Conservation (phyloP, 2,888 invertebrate species). For the Parascotia fuliginaria region DNA sequence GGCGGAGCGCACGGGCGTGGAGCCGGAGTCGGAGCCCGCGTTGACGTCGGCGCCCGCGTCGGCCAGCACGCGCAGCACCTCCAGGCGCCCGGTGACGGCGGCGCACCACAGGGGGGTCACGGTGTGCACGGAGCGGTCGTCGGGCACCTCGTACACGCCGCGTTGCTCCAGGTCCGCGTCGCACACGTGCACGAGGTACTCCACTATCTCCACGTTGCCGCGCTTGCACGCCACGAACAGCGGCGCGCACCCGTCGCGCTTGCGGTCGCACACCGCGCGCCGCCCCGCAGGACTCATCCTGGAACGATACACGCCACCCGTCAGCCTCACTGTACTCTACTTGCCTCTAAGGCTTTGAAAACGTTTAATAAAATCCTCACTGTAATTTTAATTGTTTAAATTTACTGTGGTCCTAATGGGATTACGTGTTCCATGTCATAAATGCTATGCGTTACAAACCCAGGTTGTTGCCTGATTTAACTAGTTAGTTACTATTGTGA, state of each 20-base stretch:
- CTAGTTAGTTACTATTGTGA: too few species aligned
- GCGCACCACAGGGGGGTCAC: conserved; percentile 97
- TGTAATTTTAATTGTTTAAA: too few species aligned
- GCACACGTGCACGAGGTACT: conserved; percentile 93
- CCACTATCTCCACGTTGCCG: conserved; percentile 93
- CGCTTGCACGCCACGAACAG: conserved; percentile 92
- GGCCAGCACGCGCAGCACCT: conserved; percentile 91
- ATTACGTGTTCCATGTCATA: too few species aligned
- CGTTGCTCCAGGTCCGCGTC: conserved; percentile 94
- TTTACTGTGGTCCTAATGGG: too few species aligned
- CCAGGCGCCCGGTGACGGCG: conserved; percentile 93
- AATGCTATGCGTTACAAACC: too few species aligned
- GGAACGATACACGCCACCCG: conserved; percentile 5
- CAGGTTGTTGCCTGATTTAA: too few species aligned
- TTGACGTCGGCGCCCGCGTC: conserved; percentile 94
- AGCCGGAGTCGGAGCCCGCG: conserved; percentile 94
- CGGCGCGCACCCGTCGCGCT: conserved; percentile 92
- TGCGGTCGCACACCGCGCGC: conserved; percentile 88
- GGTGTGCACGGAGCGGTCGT: conserved; percentile 92
- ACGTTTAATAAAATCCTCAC: too few species aligned
- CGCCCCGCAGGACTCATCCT: conserved; percentile 87
- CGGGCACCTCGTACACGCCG: conserved; percentile 92
- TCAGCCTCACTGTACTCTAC: too few species aligned
- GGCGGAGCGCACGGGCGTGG: conserved; percentile 95
- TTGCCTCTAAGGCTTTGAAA: too few species aligned